These are phyloP conservation scores for Paragorgia papillata DNA, from an alignment of 92 coral and sea anemone species.

Conservation along the genomic window DNA sequence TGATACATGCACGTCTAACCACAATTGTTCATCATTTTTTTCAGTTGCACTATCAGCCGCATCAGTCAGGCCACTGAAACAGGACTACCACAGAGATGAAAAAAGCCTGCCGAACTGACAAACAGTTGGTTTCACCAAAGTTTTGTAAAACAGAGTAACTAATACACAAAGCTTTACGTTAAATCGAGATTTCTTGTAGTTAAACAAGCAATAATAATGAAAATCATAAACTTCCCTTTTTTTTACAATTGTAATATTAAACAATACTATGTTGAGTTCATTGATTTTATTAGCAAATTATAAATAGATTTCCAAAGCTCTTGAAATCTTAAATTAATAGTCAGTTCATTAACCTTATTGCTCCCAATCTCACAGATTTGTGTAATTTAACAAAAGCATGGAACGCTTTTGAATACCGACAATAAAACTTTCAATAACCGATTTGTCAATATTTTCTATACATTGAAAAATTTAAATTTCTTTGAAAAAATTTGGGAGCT, in stretches of 20 bases:
- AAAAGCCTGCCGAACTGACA: background rate
- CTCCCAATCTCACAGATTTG: too few species aligned
- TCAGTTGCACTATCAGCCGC: constrained; percentile 29
- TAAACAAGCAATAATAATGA: background rate
- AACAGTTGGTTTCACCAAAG: background rate
- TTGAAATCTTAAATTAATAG: too few species aligned
- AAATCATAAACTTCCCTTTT: background rate
- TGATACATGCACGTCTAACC: background rate
- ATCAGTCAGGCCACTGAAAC: constrained; percentile 15
- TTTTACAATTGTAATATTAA: background rate
- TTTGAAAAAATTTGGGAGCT: too few species aligned
- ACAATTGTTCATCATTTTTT: background rate
- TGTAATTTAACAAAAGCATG: too few species aligned
- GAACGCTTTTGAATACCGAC: too few species aligned
- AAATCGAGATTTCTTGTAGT: too few species aligned
- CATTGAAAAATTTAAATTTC: too few species aligned
- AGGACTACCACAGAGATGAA: background rate
- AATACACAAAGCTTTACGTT: too few species aligned
- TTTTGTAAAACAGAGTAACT: background rate
- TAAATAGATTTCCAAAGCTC: background rate
- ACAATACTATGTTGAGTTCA: background rate
- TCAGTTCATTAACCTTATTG: too few species aligned
- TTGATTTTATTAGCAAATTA: background rate
- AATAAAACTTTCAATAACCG: too few species aligned
- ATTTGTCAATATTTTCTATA: too few species aligned